Base-by-base conservation (phyloP, 2,888 invertebrate genomes). In the Bimastos eiseni region DNA sequence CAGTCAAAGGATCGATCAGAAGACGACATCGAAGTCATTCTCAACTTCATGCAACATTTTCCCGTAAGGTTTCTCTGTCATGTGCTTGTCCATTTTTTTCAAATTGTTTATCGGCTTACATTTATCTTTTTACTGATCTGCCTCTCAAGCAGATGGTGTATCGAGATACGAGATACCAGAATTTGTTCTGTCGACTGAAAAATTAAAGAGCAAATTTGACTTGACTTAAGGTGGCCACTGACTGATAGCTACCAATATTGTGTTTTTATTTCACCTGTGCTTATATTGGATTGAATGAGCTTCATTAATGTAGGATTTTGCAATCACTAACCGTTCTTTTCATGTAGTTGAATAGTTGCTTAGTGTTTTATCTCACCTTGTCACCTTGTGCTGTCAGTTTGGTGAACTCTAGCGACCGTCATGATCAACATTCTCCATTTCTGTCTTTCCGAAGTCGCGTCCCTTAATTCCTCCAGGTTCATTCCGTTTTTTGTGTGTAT, bases 1-100 rank as follows among this genome's bases (percentile, higher is more conserved):
- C 98, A 99, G 95, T 99, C 99, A 30, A 97, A 97, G 89, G 98
- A 99, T 94, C 96, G 99, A 93, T 97, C 97, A 83, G 98, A 98
- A 93, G 98, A 99, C 93, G 99, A 99, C 95, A 97, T 99, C 93
- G 98, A 98, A 95, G 97, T 97, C 91, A 96, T 99, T 17, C 96
- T 99, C 92, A 99, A 99, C 95, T 99, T 99, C 95, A 99, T 99
- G 91, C 99, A 99, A 95, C 98, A 99, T 94, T 96, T 99, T 93
- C 95, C 95, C 55, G 96, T 96, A 93, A 93, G 93, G 44, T 34
- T 36, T 89, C 24, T n/a, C 30, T 89, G 49, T 38, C 30, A 24
- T n/a, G 24, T 41, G 30, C 70, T n/a, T 70, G n/a, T 70, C 13
- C n/a, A n/a, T 70, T 70, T 8, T n/a, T 70, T 30, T n/a, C 70